A percentile compares a stretch with the other conserved stretches of the same genome.
These are phyloP conservation scores for Drosophila mojavensis DNA, from an alignment of 1,140 invertebrate genomes.

Conservation along the genomic window DNA sequence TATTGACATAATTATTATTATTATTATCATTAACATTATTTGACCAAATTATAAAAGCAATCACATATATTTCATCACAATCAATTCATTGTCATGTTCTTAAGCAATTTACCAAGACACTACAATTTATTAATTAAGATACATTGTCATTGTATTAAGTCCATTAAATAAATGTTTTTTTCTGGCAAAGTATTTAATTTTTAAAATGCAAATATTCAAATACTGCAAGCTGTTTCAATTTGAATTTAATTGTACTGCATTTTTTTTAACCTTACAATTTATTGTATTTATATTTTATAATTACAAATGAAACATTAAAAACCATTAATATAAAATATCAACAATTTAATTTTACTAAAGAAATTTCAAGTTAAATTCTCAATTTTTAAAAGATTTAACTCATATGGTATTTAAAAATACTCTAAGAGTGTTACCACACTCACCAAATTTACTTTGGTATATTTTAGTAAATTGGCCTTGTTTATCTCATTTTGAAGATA, in stretches of 20 bases:
- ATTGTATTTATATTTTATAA: too few species aligned
- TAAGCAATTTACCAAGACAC: slow-evolving; percentile 16
- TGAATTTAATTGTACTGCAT: not conserved
- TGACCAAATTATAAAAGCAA: slow-evolving; percentile 38
- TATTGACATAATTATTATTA: slow-evolving; percentile 42
- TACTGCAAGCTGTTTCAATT: not conserved
- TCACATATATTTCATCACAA: slow-evolving; percentile 40
- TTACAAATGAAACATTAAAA: too few species aligned
- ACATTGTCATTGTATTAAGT: slow-evolving; percentile 70
- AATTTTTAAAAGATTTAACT: too few species aligned
- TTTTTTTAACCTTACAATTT: not conserved
- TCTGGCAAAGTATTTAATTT: slow-evolving; percentile 40
- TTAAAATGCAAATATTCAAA: not conserved
- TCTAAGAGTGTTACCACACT: too few species aligned
- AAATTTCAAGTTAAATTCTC: too few species aligned
- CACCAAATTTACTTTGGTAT: too few species aligned
- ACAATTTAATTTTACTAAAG: too few species aligned
- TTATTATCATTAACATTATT: slow-evolving; percentile 14
- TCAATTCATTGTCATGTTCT: slow-evolving; percentile 13
- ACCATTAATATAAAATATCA: too few species aligned
- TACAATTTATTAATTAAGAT: slow-evolving; percentile 41
- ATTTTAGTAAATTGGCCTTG: too few species aligned
- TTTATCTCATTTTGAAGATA: not conserved
- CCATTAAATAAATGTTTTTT: slow-evolving; percentile 76
- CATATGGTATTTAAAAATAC: too few species aligned